Base-by-base conservation (phyloP, 2,888 invertebrate species). In the Drosophila demipolita region DNA sequence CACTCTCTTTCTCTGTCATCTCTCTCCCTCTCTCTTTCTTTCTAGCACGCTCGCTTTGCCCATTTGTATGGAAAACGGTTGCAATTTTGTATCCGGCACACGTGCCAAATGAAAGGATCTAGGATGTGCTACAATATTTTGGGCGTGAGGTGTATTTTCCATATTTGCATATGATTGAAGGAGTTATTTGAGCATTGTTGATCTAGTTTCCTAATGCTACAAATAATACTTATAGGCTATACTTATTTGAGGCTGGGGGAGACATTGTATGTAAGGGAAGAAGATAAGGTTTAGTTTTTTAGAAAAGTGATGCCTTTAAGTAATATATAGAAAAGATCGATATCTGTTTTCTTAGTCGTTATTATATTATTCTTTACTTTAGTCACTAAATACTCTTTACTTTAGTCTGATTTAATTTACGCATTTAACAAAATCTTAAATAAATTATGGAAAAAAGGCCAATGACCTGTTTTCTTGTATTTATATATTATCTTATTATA, bases 1-100 rank as follows among this genome's bases (percentile, higher is more conserved):
- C 26, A 5, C 26, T 45, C 23, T 15, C 8, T 15, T 2, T 23
- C 23, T 23, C 23, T 23, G 1, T 12, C 15, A 20, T 3, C 45
- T 3, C 15, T 36, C 15, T 6, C 36, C 15, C 3, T 1, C 12
- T 45, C 7, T 20, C 20, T 1, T 12, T 12, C 54, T 76, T 79
- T 77, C 68, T 53, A 59, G 32, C 57, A 57, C 50, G 50, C 48
- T 52, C 49, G 9, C 5, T 67, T 62, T 66, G 66, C 66, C 62
- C 49, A 53, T 73, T 74, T 36, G 66, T 64, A 57, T 65, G 61
- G 45, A 42, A 73, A 63, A 76, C 73, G 75, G 52, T 26, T 66
- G 72, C 80, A 80, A 81, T 76, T 73, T 45, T 73, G 75, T 90
- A 90, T 87, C 87, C 87, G 90, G 87, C 82, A 82, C 87, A 87